Conservation (phyloP, 2,113 vertebrate species). For the Paralichthys olivaceus region DNA sequence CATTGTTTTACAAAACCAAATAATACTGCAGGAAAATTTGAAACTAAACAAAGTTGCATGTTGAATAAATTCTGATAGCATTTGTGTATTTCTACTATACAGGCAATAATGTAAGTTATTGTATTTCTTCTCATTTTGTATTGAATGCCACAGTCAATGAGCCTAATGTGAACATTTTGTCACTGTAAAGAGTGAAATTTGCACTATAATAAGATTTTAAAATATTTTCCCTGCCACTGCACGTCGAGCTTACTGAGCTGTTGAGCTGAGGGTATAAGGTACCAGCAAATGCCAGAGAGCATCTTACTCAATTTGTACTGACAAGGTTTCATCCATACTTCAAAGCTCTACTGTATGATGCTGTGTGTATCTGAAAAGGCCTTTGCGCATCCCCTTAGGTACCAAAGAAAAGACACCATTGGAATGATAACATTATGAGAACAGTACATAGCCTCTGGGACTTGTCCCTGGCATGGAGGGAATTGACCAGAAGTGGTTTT, state of each 20-base stretch:
- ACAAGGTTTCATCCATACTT: slow-evolving; percentile 63
- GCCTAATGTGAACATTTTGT: neutral
- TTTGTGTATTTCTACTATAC: no score
- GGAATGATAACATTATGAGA: slow-evolving; percentile 23
- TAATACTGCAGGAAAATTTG: no score
- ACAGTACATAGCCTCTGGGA: slow-evolving; percentile 22
- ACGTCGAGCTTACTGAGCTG: slow-evolving; percentile 39
- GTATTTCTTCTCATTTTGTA: neutral
- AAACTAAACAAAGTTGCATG: no score
- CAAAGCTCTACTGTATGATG: slow-evolving; percentile 54
- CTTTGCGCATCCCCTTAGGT: slow-evolving; percentile 61
- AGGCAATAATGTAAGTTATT: no score
- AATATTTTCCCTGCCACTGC: slow-evolving; percentile 32
- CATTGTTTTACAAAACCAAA: no score
- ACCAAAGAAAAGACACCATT: slow-evolving; percentile 32
- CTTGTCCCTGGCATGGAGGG: slow-evolving; percentile 9
- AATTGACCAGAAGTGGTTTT: slow-evolving; percentile 22
- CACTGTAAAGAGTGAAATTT: neutral
- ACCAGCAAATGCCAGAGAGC: slow-evolving; percentile 59
- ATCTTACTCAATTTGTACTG: slow-evolving; percentile 69
- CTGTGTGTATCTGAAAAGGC: slow-evolving; percentile 46
- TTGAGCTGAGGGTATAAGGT: slow-evolving; percentile 57
- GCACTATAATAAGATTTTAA: slow-evolving; percentile 25
- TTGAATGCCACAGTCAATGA: neutral
- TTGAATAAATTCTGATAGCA: no score